Evolutionary conservation across 2,113 vertebrate genomes (phyloP), one percentile per base, ranked within the genome.

Genomic region (Cinclus cinclus): DNA sequence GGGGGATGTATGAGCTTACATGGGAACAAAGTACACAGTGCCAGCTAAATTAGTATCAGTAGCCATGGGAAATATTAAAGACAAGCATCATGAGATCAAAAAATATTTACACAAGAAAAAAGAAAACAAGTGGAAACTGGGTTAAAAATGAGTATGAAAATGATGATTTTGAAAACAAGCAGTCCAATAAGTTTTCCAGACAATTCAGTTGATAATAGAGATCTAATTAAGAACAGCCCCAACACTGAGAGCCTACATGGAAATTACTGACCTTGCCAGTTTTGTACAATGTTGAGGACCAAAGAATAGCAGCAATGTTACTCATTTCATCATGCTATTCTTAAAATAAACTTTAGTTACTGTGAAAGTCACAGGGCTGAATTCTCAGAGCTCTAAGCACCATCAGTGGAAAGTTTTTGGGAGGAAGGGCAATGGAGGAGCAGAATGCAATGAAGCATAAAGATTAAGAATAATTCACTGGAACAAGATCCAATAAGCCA

Each of bases 321-420:
- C 69, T 89, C 20, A 84, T 90, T 96, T 94, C 90, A 89, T 81
- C 75, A 78, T 70, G 6, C 22, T 81, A 76, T 77, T 94, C 89
- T 90, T 91, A 96, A 97, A 96, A 94, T 94, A 95, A 91, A 90
- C 49, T 69, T 62, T 46, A 49, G 82, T 85, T 94, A 89, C 56
- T 83, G 42, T 73, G 53, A 89, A 94, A 96, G 86, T 93, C 90
- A 87, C 60, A 84, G 50, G 28, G 58, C 65, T 74, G 41, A 67
- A 92, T 86, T 93, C 92, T 93, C 62, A 16, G 69, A 90, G 75
- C 85, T 90, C 53, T 64, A 71, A 81, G 76, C 49, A 89, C 21
- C 35, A 90, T 49, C 60, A 75, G 60, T 87, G 88, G 92, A 90
- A 96, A 94, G 88, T 75, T 87, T 87, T 46, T 28, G 21, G 28